Percentiles rank a stretch among this genome's conserved stretches.
phyloP scores from a whole-genome alignment of 2,113 vertebrate genomes.

The Prunella himalayana region DNA sequence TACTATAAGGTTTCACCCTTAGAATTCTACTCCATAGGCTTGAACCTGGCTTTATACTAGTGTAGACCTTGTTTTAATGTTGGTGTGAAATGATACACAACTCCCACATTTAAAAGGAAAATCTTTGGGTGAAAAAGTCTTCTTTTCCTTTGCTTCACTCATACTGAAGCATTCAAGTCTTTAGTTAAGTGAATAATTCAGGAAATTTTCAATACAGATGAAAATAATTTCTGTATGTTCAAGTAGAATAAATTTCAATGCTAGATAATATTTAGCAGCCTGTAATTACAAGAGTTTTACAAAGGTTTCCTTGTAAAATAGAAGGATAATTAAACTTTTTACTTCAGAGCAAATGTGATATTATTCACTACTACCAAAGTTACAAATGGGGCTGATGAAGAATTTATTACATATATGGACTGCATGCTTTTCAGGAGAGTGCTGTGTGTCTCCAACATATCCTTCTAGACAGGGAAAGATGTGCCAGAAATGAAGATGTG shows the following conservation, averaged over 20 bases:
- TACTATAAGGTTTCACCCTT: neutral
- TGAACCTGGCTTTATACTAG: neutral
- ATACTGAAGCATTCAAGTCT: neutral
- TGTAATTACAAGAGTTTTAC: neutral
- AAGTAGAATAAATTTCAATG: neutral
- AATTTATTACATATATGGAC: neutral
- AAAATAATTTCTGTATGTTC: neutral
- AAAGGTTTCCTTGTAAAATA: neutral
- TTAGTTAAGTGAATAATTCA: neutral
- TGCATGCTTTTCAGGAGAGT: neutral
- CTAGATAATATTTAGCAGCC: neutral
- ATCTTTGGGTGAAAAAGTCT: neutral
- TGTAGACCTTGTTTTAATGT: neutral
- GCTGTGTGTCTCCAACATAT: neutral
- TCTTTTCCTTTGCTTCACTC: neutral
- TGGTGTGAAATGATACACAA: neutral
- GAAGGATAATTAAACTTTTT: neutral
- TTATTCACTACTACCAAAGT: neutral
- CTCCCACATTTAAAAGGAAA: neutral
- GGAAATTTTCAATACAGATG: neutral
- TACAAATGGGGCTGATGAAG: neutral
- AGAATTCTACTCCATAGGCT: neutral
- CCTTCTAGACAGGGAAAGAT: neutral
- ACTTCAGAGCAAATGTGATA: neutral
- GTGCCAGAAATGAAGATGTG: neutral